Percentiles rank a stretch among this genome's conserved stretches.
These are phyloP conservation scores for Chaetophractus vellerosus DNA, from an alignment of 2,797 vertebrate genomes.

Conservation along the genomic window DNA sequence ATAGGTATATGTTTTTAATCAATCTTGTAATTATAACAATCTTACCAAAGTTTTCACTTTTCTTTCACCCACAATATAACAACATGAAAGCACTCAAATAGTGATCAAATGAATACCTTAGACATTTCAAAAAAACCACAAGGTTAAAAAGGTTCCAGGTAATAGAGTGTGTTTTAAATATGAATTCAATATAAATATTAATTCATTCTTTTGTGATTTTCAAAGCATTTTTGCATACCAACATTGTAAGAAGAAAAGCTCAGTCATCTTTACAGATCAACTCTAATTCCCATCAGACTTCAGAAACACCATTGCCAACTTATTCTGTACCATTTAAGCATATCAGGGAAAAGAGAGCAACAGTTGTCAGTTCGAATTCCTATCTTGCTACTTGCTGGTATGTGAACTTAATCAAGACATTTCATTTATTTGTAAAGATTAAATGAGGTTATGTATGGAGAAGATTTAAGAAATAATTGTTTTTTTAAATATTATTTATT, in stretches of 20 bases:
- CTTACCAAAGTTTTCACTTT: not conserved
- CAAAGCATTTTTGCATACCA: not conserved
- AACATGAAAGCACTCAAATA: not conserved
- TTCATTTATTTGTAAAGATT: slow-evolving; percentile 37
- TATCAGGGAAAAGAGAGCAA: not conserved
- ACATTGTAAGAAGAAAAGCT: not conserved
- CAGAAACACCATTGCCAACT: not conserved
- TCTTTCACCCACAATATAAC: not conserved
- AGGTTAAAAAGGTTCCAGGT: not conserved
- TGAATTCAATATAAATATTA: not conserved
- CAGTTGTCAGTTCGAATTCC: not conserved
- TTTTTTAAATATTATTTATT: not conserved
- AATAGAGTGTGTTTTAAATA: not conserved
- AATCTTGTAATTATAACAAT: not conserved
- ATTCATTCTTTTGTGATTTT: not conserved
- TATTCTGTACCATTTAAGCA: not conserved
- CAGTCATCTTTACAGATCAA: not conserved
- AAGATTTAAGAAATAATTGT: not conserved
- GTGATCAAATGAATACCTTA: not conserved
- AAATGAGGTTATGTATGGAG: not conserved
- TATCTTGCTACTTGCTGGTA: not conserved
- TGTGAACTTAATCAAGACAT: not conserved
- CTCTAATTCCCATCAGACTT: not conserved
- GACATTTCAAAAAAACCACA: not conserved
- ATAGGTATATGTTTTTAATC: not conserved